phyloP scores from a whole-genome alignment of 2,797 vertebrate species.

The Sus cebifrons region DNA sequence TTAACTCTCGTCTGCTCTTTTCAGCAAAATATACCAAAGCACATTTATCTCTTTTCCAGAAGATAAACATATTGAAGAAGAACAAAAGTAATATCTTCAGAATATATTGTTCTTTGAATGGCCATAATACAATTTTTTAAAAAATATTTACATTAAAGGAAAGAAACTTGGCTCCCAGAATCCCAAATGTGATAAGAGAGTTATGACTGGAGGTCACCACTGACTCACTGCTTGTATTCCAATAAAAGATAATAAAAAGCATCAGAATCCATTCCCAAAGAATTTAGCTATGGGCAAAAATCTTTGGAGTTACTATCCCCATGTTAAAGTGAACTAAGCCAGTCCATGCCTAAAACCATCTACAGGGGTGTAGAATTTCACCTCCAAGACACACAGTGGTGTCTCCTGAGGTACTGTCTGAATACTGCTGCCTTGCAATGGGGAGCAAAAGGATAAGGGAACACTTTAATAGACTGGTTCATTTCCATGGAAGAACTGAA shows the following conservation, averaged over 20 bases:
- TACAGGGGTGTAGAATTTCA: neutral
- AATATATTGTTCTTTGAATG: neutral
- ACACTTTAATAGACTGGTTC: neutral
- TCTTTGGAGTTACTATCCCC: neutral
- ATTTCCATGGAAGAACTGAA: neutral
- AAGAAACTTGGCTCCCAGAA: neutral
- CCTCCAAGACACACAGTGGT: fast-evolving
- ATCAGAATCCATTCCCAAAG: neutral
- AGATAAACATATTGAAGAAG: neutral
- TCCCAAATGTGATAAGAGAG: neutral
- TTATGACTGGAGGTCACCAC: neutral
- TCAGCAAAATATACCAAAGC: neutral
- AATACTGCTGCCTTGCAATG: neutral
- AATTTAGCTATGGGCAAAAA: neutral
- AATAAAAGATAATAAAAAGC: neutral
- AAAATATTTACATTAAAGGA: neutral
- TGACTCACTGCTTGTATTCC: neutral
- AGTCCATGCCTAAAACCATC: neutral
- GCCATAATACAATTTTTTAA: neutral
- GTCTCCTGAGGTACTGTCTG: neutral
- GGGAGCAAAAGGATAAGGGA: fast-evolving
- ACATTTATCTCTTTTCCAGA: neutral
- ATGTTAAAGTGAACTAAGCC: neutral
- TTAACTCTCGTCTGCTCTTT: neutral
- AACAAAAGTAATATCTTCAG: neutral